Conservation (phyloP, 2,113 vertebrate species). For the Nycticryphes semicollaris region DNA sequence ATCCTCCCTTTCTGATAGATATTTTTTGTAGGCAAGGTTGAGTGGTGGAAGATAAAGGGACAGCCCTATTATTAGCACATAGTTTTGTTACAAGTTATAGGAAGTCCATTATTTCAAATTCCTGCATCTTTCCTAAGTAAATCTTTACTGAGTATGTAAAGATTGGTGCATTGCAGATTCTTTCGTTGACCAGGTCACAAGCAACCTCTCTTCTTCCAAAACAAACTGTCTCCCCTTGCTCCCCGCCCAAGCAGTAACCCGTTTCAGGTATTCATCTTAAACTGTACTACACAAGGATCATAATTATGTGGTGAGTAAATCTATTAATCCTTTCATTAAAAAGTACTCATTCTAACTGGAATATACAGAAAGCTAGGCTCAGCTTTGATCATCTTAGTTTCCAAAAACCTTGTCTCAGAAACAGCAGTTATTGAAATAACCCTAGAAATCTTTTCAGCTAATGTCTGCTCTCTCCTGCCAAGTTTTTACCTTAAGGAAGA, state of each 20-base stretch:
- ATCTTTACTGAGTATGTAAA: not conserved
- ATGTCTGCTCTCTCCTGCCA: not conserved
- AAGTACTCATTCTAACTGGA: not conserved
- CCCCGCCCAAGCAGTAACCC: not conserved
- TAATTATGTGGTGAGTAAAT: not conserved
- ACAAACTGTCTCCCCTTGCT: not conserved
- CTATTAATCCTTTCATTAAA: not conserved
- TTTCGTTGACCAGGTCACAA: not conserved
- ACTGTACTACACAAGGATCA: not conserved
- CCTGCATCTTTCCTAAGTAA: not conserved
- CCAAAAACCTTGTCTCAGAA: slow-evolving; percentile 1
- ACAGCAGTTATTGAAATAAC: not conserved
- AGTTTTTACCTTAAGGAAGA: slow-evolving; percentile 17
- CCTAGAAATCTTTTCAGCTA: not conserved
- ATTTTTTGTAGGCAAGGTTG: not conserved
- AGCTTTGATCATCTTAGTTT: not conserved
- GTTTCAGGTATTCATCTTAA: not conserved
- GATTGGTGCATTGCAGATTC: slow-evolving; percentile 11
- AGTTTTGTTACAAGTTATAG: not conserved
- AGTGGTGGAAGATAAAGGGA: not conserved
- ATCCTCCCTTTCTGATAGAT: not conserved
- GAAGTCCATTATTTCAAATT: not conserved
- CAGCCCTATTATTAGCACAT: not conserved
- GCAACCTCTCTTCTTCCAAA: not conserved
- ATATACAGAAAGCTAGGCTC: not conserved